Evolutionary conservation across 2,797 vertebrate species (phyloP).

Genomic region (Pangasius djambal): DNA sequence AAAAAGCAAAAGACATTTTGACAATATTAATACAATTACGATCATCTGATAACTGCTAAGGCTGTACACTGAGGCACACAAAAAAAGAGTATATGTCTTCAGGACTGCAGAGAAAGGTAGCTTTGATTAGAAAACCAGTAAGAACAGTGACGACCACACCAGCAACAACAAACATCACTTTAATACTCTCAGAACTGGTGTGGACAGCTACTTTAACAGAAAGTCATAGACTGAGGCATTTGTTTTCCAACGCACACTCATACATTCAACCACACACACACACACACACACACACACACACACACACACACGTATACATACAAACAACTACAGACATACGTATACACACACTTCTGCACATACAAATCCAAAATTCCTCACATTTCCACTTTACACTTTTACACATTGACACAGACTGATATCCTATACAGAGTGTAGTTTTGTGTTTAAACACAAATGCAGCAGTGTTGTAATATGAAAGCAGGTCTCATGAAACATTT

Average conservation of each 20-base stretch:
- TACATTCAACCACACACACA: slow-evolving; percentile 57
- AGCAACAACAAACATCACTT: slow-evolving; percentile 69
- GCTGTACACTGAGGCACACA: slow-evolving; percentile 37
- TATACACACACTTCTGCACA: slow-evolving; percentile 15
- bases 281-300: neutral
- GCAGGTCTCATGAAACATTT: slow-evolving; percentile 71
- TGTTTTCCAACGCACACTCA: slow-evolving; percentile 54
- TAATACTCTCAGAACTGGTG: slow-evolving; percentile 71
- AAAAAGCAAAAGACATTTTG: slow-evolving; percentile 40
- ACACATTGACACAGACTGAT: slow-evolving; percentile 2
- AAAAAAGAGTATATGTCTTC: slow-evolving; percentile 56
- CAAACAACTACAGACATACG: neutral
- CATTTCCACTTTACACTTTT: neutral
- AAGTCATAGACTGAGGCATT: slow-evolving; percentile 67
- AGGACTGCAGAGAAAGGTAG: slow-evolving; percentile 57
- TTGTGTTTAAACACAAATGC: slow-evolving; percentile 54
- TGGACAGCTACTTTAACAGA: slow-evolving; percentile 56
- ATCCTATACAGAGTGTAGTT: slow-evolving; percentile 19
- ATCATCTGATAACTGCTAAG: slow-evolving; percentile 38
- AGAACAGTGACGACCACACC: slow-evolving; percentile 58
- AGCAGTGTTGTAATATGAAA: slow-evolving; percentile 72
- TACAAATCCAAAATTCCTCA: slow-evolving; percentile 3
- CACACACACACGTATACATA: neutral
- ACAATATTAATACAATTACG: slow-evolving; percentile 55
- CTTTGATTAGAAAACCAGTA: slow-evolving; percentile 52